Base-by-base conservation (phyloP, 2,888 invertebrate species). In the Mimumesa dahlbomi region DNA sequence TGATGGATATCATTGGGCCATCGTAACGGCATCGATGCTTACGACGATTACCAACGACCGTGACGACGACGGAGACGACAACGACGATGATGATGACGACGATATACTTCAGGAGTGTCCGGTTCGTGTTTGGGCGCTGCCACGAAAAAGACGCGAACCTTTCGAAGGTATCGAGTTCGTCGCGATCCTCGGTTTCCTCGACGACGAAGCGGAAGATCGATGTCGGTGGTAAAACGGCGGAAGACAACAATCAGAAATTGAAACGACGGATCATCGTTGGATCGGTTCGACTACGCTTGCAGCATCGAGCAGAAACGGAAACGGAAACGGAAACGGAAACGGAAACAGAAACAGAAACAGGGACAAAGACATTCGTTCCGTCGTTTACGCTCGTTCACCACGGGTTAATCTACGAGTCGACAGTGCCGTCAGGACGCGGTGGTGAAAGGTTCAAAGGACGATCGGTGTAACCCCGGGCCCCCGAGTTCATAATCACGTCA, bases 61-160 rank as follows among this genome's bases (percentile, higher is more conserved):
- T n/a, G n/a, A n/a, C n/a, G n/a, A n/a, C n/a, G n/a, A n/a, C n/a
- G n/a, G 16, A 16, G 16, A 14, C 16, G 18, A 16, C 36, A 46
- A 34, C 34, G 29, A 22, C 16, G 42, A 11, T 11, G 66, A 31
- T 18, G 31, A 46, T 21, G 19, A 40, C 42, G 40, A 21, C 42
- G n/a, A 61, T 45, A 1, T 14, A 16, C 42, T 50, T n/a, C 7
- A 5, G 2, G 50, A 11, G 50, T 36, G 50, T 50, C 50, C 50
- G 36, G 19, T 50, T 50, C 21, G 50, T 9, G 18, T n/a, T 50
- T 34, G 36, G 50, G 19, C 19, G 50, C 19, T 13, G 36, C 50
- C 36, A 34, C 22, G 48, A 36, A 14, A 56, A 43, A 11, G 42
- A 43, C 13, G 40, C 25, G 19, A n/a, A n/a, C n/a, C 14, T 14